Conservation (phyloP, 2,797 vertebrate genomes). For the Acrossocheilus fasciatus region DNA sequence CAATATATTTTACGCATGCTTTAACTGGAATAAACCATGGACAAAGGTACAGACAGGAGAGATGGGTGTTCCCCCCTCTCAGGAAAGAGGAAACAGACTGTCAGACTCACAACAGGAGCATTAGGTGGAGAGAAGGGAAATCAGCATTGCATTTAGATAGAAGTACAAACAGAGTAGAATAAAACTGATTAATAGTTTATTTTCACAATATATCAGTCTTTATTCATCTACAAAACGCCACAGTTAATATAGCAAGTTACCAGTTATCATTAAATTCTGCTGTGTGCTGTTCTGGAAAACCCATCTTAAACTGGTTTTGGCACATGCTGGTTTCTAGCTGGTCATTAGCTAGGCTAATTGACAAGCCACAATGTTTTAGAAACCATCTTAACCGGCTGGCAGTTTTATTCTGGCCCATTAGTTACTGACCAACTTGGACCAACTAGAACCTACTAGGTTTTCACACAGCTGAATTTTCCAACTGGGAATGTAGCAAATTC, state of each 20-base stretch:
- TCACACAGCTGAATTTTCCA: neutral
- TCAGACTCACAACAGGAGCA: slow-evolving; percentile 71
- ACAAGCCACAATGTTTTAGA: neutral
- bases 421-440: neutral
- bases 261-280: neutral
- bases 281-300: neutral
- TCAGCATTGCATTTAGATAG: neutral
- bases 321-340: neutral
- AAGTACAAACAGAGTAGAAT: neutral
- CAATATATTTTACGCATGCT: neutral
- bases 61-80: slow-evolving; percentile 63
- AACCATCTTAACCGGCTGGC: neutral
- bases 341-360: neutral
- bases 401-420: neutral
- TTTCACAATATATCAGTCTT: neutral
- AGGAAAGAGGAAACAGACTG: slow-evolving; percentile 78
- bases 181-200: neutral
- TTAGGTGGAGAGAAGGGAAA: slow-evolving; percentile 63
- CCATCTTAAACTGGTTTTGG: neutral
- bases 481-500: neutral
- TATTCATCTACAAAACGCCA: neutral
- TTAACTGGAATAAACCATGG: slow-evolving; percentile 30
- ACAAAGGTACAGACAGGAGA: slow-evolving; percentile 57
- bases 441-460: neutral
- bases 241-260: neutral